Evolutionary conservation across 2,888 invertebrate genomes (phyloP).

Genomic region (Eilema depressum): DNA sequence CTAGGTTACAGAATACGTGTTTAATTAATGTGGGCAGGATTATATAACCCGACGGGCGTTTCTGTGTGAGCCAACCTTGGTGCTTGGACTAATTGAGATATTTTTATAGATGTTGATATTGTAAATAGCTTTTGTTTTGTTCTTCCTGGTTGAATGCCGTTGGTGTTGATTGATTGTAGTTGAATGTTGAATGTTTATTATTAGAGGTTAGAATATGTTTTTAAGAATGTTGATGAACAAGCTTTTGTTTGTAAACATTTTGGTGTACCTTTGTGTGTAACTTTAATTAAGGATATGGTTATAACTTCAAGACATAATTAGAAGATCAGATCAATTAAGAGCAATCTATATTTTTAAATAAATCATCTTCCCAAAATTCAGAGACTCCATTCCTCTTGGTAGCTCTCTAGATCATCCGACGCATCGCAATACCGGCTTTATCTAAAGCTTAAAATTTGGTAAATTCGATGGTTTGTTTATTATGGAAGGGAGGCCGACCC

Average conservation of each 20-base stretch:
- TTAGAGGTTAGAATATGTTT: no score
- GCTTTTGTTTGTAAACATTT: slow-evolving; percentile 8
- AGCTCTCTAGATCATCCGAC: no score
- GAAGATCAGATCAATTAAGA: no score
- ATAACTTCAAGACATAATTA: no score
- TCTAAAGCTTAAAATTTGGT: no score
- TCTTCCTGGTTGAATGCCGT: slow-evolving; percentile 49
- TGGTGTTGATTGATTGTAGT: slow-evolving; percentile 19
- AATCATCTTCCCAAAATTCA: no score
- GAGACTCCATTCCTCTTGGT: no score
- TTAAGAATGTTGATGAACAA: no score
- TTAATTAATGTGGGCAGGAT: slow-evolving; percentile 79
- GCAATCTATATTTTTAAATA: no score
- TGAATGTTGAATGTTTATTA: background rate
- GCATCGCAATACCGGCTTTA: no score
- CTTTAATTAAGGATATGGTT: background rate
- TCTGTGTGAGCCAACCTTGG: slow-evolving; percentile 79
- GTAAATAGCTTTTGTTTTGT: slow-evolving; percentile 60
- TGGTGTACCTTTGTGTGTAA: background rate
- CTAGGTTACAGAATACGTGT: slow-evolving; percentile 68
- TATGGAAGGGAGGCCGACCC: no score
- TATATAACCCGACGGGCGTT: slow-evolving; percentile 70
- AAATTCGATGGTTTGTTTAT: no score
- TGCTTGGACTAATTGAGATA: slow-evolving; percentile 77
- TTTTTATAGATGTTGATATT: slow-evolving; percentile 62